These are phyloP conservation scores for Drosophila acutilabella DNA, from an alignment of 2,888 invertebrate species.

Conservation along the genomic window DNA sequence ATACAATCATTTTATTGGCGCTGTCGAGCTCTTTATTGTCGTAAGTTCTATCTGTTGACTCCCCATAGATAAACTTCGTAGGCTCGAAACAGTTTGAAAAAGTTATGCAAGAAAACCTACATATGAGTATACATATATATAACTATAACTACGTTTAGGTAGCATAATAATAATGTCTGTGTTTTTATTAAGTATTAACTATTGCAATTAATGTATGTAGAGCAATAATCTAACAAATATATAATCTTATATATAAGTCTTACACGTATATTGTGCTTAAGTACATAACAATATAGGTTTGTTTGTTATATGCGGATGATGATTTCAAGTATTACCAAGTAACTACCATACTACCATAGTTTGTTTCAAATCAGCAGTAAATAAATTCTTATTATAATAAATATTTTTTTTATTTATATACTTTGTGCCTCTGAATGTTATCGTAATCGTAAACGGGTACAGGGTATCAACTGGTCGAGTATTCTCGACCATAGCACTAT, in stretches of 20 bases:
- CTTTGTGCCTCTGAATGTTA: conserved; percentile 1
- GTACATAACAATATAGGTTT: conserved; percentile 33
- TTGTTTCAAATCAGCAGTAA: conserved; percentile 10
- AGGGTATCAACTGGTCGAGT: conserved; percentile 17
- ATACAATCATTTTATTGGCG: conserved; percentile 85
- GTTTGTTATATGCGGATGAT: conserved; percentile 38
- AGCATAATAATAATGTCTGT: conserved; percentile 45
- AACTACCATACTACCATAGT: conserved; percentile 22
- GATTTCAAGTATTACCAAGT: neutral
- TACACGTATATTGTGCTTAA: conserved; percentile 44
- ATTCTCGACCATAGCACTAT: conserved; percentile 2
- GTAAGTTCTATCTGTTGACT: conserved; percentile 82
- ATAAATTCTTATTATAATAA: neutral
- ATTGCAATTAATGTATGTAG: conserved; percentile 51
- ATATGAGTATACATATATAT: conserved; percentile 11
- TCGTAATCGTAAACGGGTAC: neutral
- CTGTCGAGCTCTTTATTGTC: conserved; percentile 84
- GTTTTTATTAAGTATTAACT: conserved; percentile 4
- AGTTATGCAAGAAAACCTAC: conserved; percentile 16
- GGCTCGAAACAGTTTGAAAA: conserved; percentile 34
- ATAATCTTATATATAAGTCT: conserved; percentile 43
- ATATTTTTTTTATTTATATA: neutral
- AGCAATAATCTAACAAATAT: conserved; percentile 23
- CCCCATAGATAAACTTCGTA: conserved; percentile 54
- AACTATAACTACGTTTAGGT: conserved; percentile 45